Evolutionary conservation across 2,113 vertebrate genomes (phyloP), one percentile per base, ranked within the genome.

Genomic region (Barnardius zonarius): DNA sequence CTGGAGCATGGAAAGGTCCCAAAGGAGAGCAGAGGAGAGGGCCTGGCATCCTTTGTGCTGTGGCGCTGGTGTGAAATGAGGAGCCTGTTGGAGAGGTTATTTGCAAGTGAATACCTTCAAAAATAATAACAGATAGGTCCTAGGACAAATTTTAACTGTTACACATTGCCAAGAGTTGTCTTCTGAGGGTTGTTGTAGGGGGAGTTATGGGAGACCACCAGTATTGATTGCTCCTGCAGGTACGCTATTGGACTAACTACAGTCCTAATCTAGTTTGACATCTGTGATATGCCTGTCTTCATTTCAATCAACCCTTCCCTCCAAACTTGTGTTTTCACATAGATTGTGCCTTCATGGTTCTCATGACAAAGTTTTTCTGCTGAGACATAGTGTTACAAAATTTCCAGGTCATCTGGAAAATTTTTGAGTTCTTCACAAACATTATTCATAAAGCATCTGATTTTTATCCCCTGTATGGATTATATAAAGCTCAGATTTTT

Each of bases 41-140:
- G 4, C 41, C 24, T 49, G 31, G 7, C 1, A 0, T 43, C 24
- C 25, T 35, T 55, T 31, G 35, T 35, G 16, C 49, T 85, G 14
- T 2, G 1, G 28, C 30, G 20, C 18, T 3, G 2, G 16, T 2
- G 2, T 9, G 19, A 39, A n/a, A 17, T 1, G 4, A 49, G n/a
- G 7, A 82, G 33, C 17, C 13, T 55, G 8, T n/a, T 35, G 33
- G 43, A 70, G 31, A 43, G 12, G 64, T 79, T 59, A 19, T 80
- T 64, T 72, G 28, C n/a, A 70, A 74, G 18, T 19, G 8, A 49
- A 7, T 0, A 0, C 43, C 44, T 59, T 63, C 23, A 72, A 39
- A 87, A 96, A 49, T 79, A 76, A 41, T 5, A 22, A 72, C 37
- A 44, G 17, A 27, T 57, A 63, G 7, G 15, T 43, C 39, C 57